Percentiles rank a stretch among this genome's conserved stretches.
These are phyloP conservation scores for Pyrocephalus nanus DNA, from an alignment of 2,797 vertebrate species.

Conservation along the genomic window DNA sequence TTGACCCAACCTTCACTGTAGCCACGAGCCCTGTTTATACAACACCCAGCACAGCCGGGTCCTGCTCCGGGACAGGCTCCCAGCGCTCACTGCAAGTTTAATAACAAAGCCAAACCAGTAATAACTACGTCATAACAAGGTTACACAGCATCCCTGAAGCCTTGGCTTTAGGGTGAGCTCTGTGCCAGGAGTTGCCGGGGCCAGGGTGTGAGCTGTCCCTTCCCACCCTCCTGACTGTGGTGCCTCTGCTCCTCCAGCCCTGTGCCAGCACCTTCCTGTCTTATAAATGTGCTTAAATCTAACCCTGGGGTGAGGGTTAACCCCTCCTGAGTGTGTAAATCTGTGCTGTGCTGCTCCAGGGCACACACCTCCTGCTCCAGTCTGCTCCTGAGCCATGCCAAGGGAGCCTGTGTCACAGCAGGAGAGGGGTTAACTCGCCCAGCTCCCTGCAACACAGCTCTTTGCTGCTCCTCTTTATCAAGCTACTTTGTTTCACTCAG, in stretches of 20 bases:
- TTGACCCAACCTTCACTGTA: conserved; percentile 21
- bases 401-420: neutral
- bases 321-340: neutral
- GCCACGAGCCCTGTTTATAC: conserved; percentile 7
- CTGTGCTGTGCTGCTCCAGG: neutral
- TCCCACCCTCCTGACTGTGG: neutral
- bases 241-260: neutral
- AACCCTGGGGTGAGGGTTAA: neutral
- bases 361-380: neutral
- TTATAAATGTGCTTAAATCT: neutral
- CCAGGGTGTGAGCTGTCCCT: neutral
- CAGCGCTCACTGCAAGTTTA: neutral
- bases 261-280: neutral
- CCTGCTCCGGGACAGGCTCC: neutral
- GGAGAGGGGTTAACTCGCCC: neutral
- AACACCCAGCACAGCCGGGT: neutral
- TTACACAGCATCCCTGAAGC: neutral
- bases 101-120: conserved; percentile 33
- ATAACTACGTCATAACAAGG: neutral
- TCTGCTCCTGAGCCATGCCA: neutral
- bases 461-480: neutral
- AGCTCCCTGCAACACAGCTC: neutral
- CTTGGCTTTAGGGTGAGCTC: neutral
- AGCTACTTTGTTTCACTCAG: neutral
- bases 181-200: neutral